Base-by-base conservation (phyloP, 2,888 invertebrate species). In the Emmelina monodactyla region DNA sequence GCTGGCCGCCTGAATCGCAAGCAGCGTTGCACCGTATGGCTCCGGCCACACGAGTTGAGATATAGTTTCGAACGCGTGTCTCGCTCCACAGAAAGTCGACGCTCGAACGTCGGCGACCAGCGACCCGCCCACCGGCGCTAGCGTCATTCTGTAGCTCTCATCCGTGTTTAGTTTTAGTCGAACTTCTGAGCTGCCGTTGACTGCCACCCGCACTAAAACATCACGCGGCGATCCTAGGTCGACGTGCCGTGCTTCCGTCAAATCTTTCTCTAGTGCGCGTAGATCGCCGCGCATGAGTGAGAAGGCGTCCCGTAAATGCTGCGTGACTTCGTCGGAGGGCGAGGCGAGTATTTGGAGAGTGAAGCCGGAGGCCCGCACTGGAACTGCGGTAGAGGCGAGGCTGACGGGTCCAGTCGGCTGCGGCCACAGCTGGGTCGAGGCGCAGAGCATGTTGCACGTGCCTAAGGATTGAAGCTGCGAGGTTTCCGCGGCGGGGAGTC, bases 1-100 rank as follows among this genome's bases (percentile, higher is more conserved):
- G 2, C 79, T 73, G 0, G 86, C 88, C 19, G 85, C 86, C 41
- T 86, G 84, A 0, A 91, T 64, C 5, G 85, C 82, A 22, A 86
- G 82, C 33, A 91, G 64, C 2, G 84, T 68, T 2, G 83, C 84
- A 1, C 78, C 76, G 34, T 79, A 81, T 14, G 89, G 88, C 43
- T 91, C 91, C 64, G 86, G 84, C 91, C 91, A 91, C 32, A 90
- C 85, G 44, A 92, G 70, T 53, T 92, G 92, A n/a, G 88, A 86
- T 6, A 92, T 63, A 0, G 91, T 91, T 55, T 91, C 89, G 28
- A 91, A 71, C 0, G 84, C 92, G 52, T 92, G 89, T 0, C 92
- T 82, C 0, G 88, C 90, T 1, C 92, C 92, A 53, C 88, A 89
- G 61, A 86, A 91, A 0, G 87, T 87, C 29, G 82, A 83, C 0